These are phyloP conservation scores for Ceraclea dissimilis DNA, from an alignment of 2,888 invertebrate genomes.

Conservation along the genomic window DNA sequence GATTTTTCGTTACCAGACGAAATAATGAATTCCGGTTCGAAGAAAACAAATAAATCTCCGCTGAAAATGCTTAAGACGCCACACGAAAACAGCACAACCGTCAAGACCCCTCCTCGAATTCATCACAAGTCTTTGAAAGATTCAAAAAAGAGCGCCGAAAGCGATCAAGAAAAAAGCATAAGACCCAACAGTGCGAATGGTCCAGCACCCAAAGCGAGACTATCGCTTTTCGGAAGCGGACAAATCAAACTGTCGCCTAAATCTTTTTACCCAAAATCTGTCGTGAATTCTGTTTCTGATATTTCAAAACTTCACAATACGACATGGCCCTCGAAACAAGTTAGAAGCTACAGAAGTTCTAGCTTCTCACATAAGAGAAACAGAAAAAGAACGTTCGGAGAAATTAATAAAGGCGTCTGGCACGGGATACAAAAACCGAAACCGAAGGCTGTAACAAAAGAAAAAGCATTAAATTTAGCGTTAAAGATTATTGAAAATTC, in stretches of 20 bases:
- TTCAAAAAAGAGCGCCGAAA: constrained; percentile 27
- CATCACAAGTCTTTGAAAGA: constrained; percentile 32
- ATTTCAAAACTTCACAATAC: constrained; percentile 23
- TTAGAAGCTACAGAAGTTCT: constrained; percentile 29
- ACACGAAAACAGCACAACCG: constrained; percentile 35
- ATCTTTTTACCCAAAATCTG: constrained; percentile 48
- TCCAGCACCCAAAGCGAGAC: constrained; percentile 39
- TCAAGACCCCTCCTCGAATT: constrained; percentile 39
- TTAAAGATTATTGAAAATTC: constrained; percentile 31
- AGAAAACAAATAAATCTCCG: constrained; percentile 25
- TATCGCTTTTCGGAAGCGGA: constrained; percentile 41
- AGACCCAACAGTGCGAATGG: constrained; percentile 12
- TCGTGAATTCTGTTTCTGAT: constrained; percentile 30
- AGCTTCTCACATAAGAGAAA: constrained; percentile 4
- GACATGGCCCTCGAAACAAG: constrained; percentile 31
- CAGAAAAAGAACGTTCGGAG: constrained; percentile 40
- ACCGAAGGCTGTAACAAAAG: constrained; percentile 29
- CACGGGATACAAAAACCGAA: constrained; percentile 59
- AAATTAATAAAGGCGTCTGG: constrained; percentile 59
- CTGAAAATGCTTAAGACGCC: constrained; percentile 37
- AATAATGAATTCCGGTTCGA: not conserved
- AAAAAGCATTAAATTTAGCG: constrained; percentile 29
- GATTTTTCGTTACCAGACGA: constrained; percentile 4
- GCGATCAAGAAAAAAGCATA: constrained; percentile 35
- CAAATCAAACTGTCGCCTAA: constrained; percentile 43